These are phyloP conservation scores for Labeo calbasu DNA, from an alignment of 2,797 vertebrate species.

Conservation along the genomic window DNA sequence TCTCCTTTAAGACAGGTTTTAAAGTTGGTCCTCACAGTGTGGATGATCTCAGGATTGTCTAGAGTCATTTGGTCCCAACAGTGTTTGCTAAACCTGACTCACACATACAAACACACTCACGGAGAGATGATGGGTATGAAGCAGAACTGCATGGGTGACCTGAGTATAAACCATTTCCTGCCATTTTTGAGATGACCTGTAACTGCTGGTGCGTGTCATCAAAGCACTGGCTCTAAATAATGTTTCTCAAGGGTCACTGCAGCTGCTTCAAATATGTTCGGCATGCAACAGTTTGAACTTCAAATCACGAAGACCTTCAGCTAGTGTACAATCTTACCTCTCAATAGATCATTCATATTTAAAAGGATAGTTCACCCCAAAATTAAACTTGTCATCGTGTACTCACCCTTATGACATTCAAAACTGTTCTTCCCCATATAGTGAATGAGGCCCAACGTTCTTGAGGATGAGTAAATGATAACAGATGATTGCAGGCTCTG, in stretches of 20 bases:
- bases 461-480: not conserved
- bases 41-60: not conserved
- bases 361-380: not conserved
- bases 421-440: not conserved
- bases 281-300: not conserved
- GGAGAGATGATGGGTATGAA: not conserved
- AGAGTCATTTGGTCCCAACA: not conserved
- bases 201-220: not conserved
- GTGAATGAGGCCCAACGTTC: not conserved
- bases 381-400: not conserved
- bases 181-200: conserved; percentile 9
- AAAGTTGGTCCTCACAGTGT: not conserved
- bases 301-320: not conserved
- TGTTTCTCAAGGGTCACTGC: not conserved
- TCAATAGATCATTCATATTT: not conserved
- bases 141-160: not conserved
- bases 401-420: not conserved
- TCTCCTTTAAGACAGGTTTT: not conserved
- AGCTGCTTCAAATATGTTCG: not conserved
- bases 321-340: not conserved
- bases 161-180: conserved; percentile 8
- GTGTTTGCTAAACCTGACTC: not conserved
- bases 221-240: conserved; percentile 5
- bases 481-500: not conserved
- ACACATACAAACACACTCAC: not conserved